These are phyloP conservation scores for Drosophila mayri DNA, from an alignment of 1,140 invertebrate species.

Conservation along the genomic window DNA sequence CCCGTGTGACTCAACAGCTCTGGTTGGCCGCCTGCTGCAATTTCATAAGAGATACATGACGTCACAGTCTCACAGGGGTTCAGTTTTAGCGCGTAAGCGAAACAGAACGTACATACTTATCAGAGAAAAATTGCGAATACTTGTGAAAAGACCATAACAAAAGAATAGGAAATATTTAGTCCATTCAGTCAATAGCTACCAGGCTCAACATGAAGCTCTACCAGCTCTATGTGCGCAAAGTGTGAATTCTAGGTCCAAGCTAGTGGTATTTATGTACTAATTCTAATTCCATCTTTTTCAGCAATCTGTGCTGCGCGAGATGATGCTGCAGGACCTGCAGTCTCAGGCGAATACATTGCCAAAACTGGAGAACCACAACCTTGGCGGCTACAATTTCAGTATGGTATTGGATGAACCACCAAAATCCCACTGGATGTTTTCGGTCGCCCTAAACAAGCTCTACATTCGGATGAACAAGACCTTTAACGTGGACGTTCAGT, in stretches of 20 bases:
- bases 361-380: constrained; percentile 73
- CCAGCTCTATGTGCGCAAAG: constrained; percentile 44
- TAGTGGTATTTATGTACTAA: background rate
- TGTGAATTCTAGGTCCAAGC: background rate
- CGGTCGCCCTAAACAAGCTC: constrained; percentile 59
- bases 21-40: constrained; percentile 13
- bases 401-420: constrained; percentile 62
- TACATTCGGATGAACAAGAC: constrained; percentile 77
- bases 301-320: constrained; percentile 77
- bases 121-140: constrained; percentile 22
- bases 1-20: constrained; percentile 27
- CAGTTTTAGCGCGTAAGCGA: background rate
- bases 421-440: constrained; percentile 68
- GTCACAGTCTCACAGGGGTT: constrained; percentile 19
- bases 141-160: constrained; percentile 42
- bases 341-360: constrained; percentile 62
- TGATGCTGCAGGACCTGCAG: constrained; percentile 73
- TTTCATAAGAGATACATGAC: constrained; percentile 51
- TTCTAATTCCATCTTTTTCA: constrained; percentile 23
- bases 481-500: constrained; percentile 72
- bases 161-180: background rate
- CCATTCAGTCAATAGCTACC: constrained; percentile 6
- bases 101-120: constrained; percentile 18
- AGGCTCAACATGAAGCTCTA: constrained; percentile 47
- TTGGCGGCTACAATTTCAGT: constrained; percentile 66